Base-by-base conservation (phyloP, 2,113 vertebrate genomes). In the Nycticryphes semicollaris region DNA sequence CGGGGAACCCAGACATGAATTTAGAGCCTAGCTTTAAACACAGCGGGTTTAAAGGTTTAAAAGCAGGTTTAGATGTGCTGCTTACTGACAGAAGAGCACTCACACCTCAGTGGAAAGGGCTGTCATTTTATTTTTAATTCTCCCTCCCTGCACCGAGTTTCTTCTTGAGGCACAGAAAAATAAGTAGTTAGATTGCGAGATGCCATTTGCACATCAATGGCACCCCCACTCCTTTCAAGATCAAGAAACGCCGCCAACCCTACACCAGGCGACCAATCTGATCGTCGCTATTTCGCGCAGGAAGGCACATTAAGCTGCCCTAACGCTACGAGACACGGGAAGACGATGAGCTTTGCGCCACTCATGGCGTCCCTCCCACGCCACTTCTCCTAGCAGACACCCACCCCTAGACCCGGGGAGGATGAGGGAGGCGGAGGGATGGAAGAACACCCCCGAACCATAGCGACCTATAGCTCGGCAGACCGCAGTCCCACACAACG, bases 221-320 rank as follows among this genome's bases (percentile, higher is more conserved):
- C 41, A 47, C 30, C 3, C 57, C 12, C 35, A 53, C 12, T 22
- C 25, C 45, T 22, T 3, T 23, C 20, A 27, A n/a, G n/a, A 25
- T 1, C 6, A 2, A 51, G 63, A 48, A 86, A 60, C 0, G 15
- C 9, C 16, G 1, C 17, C 20, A n/a, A 18, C 14, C 23, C 47
- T 1, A 23, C n/a, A 41, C 39, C 25, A 25, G 30, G 4, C 17
- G 3, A 19, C 0, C 37, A 6, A 9, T 0, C 1, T 1, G 41
- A 10, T 7, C 17, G 16, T 0, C 3, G 21, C 3, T 17, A 18
- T 8, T 31, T 27, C 37, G n/a, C 3, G 6, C 24, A 5, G 10
- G 35, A 11, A 18, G 18, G 31, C 51, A 16, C 64, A 7, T 0
- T 0, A 25, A 27, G 39, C 41, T 10, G 45, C 59, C 48, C 76